A percentile compares a stretch with the other conserved stretches of the same genome.
These are phyloP conservation scores for Callocephalon fimbriatum DNA, from an alignment of 2,113 vertebrate species.

Conservation along the genomic window DNA sequence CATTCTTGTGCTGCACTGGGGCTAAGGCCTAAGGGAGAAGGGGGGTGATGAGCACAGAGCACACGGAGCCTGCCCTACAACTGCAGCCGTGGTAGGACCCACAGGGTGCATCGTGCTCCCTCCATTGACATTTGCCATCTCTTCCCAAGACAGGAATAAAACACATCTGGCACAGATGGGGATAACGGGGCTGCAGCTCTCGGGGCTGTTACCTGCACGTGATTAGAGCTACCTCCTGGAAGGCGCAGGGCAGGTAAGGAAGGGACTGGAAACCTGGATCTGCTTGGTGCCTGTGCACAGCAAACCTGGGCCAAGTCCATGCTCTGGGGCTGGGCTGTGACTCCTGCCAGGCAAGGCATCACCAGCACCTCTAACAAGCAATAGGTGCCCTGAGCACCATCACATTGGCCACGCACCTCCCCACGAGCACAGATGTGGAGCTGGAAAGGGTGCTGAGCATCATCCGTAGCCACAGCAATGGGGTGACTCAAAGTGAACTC, in stretches of 20 bases:
- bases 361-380: not conserved
- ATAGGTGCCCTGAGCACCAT: not conserved
- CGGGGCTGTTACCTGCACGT: rapidly evolving
- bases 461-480: not conserved
- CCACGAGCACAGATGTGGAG: rapidly evolving
- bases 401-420: rapidly evolving
- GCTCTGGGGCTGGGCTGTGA: not conserved
- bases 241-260: not conserved
- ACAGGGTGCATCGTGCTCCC: not conserved
- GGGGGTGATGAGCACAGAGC: not conserved
- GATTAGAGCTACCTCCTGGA: not conserved
- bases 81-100: not conserved
- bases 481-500: not conserved
- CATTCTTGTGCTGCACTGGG: not conserved
- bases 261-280: not conserved
- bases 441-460: not conserved
- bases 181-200: not conserved
- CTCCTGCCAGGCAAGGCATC: not conserved
- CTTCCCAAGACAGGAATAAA: not conserved
- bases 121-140: not conserved
- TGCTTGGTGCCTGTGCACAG: rapidly evolving
- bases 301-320: not conserved
- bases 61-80: not conserved
- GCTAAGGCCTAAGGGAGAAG: not conserved
- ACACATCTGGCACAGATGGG: not conserved